Evolutionary conservation across 2,113 vertebrate genomes (phyloP).

Genomic region (Caloenas nicobarica): DNA sequence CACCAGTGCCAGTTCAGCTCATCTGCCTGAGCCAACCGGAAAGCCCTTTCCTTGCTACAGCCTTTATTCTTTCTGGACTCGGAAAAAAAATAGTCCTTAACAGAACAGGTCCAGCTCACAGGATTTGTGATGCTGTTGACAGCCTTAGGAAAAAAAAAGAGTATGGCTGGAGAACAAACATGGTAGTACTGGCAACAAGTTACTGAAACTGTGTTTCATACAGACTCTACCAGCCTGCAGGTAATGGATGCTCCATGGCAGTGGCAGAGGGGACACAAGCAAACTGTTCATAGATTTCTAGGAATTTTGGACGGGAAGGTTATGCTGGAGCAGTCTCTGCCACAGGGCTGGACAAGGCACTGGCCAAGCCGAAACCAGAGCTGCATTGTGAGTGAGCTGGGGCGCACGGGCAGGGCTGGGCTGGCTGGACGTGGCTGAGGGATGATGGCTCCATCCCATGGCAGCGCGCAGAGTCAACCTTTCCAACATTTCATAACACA

Average conservation of each 20-base stretch:
- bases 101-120: neutral
- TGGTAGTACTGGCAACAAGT: accelerated
- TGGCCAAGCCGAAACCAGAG: neutral
- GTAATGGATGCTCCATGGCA: neutral
- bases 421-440: neutral
- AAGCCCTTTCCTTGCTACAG: neutral
- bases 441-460: neutral
- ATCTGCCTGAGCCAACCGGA: neutral
- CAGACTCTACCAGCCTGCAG: neutral
- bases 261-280: neutral
- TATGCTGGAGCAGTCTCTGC: neutral
- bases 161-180: neutral
- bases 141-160: neutral
- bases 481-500: neutral
- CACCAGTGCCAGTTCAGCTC: neutral
- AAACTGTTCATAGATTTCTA: neutral
- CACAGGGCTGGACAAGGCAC: neutral
- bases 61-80: neutral
- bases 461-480: neutral
- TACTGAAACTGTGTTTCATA: neutral
- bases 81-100: neutral
- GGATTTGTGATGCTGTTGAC: neutral
- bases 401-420: neutral
- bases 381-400: neutral
- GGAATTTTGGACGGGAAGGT: neutral